Evolutionary conservation across 2,797 vertebrate species (phyloP).

Genomic region (Atherinosoma microstoma): DNA sequence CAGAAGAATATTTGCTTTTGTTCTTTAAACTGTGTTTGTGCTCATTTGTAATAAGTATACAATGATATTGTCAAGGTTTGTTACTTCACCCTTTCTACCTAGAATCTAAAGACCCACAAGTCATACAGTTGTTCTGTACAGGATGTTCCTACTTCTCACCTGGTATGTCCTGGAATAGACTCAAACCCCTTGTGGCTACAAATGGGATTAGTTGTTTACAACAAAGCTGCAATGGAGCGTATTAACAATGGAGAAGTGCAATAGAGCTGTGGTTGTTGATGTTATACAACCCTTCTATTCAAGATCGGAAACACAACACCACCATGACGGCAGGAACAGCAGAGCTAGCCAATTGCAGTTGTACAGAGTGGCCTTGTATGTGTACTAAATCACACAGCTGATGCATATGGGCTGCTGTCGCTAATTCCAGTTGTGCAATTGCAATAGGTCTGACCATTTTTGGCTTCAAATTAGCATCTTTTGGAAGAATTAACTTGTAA

Average conservation of each 20-base stretch:
- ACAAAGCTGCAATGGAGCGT: not conserved
- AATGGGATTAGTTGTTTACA: slow-evolving; percentile 12
- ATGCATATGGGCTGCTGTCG: not conserved
- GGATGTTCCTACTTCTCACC: not conserved
- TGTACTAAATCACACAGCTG: not conserved
- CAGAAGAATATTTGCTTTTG: slow-evolving; percentile 6
- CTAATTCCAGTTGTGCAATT: not conserved
- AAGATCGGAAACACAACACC: not conserved
- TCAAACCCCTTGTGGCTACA: not conserved
- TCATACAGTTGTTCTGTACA: not conserved
- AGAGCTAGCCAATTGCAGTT: not conserved
- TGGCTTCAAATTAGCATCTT: slow-evolving; percentile 5
- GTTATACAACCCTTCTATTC: not conserved
- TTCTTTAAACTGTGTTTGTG: not conserved
- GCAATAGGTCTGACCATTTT: not conserved
- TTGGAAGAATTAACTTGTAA: not conserved
- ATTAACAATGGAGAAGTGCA: not conserved
- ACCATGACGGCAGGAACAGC: too few relatives aligned
- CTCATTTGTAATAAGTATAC: not conserved
- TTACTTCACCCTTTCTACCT: not conserved
- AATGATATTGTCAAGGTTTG: not conserved
- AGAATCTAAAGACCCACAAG: not conserved
- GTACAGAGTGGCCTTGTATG: not conserved
- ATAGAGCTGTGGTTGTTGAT: not conserved
- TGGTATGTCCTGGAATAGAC: not conserved